phyloP scores from a whole-genome alignment of 2,113 vertebrate genomes.

The Dolichallabes microphthalmus region DNA sequence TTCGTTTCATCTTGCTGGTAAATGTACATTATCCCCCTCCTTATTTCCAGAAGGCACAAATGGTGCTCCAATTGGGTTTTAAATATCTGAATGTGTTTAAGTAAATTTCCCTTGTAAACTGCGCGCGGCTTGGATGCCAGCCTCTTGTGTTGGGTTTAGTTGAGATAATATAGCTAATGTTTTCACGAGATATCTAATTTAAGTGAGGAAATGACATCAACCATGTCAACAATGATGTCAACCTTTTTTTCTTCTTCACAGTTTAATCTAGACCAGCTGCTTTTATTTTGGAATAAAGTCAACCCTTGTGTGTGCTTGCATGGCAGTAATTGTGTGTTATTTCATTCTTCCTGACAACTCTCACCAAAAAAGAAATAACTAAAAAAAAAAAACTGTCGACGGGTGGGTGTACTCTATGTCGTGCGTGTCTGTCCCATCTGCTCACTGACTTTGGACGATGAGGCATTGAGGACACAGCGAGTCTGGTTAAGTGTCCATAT shows the following conservation, averaged over 20 bases:
- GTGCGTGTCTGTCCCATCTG: constrained; percentile 31
- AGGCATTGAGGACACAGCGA: constrained; percentile 27
- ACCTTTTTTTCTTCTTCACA: not conserved
- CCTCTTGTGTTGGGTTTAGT: not conserved
- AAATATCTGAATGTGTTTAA: not conserved
- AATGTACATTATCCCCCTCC: not conserved
- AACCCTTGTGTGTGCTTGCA: not conserved
- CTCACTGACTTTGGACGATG: constrained; percentile 12
- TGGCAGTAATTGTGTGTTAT: not conserved
- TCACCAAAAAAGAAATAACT: not conserved
- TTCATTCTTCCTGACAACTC: not conserved
- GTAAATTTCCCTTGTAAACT: not conserved
- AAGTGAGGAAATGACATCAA: constrained; percentile 34
- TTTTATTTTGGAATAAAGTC: not conserved
- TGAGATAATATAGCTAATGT: not conserved
- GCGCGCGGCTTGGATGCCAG: not conserved
- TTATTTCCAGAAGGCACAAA: not conserved
- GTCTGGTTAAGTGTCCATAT: constrained; percentile 47
- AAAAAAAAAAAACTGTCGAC: not conserved
- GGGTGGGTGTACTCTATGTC: constrained; percentile 11
- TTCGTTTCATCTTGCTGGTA: not conserved
- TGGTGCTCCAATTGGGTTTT: not conserved
- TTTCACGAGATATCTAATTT: not conserved
- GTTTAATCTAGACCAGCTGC: constrained; percentile 7
- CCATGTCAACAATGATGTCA: not conserved